These are phyloP conservation scores for Camelus dromedarius DNA, from an alignment of 2,113 vertebrate species.

Conservation along the genomic window DNA sequence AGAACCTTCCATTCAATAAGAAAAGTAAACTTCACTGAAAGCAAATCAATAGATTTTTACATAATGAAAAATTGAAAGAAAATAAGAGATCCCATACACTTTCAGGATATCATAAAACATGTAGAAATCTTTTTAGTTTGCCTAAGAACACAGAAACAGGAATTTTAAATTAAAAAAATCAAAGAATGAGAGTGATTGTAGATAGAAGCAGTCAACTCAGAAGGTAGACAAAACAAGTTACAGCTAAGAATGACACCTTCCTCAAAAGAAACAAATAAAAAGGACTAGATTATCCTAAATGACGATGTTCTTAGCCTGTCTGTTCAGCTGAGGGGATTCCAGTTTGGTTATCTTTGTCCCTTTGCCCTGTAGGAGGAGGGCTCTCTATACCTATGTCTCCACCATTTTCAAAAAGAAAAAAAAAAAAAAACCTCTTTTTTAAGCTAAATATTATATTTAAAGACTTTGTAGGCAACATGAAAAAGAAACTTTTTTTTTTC, in stretches of 20 bases:
- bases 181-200: constrained; percentile 7
- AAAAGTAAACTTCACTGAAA: not conserved
- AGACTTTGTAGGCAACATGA: constrained; percentile 53
- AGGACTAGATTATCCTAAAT: not conserved
- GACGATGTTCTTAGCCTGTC: not conserved
- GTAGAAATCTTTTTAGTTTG: not conserved
- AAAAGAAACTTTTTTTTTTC: constrained; percentile 63
- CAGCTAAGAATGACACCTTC: not conserved
- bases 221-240: constrained; percentile 34
- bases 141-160: not conserved
- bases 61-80: not conserved
- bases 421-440: not conserved
- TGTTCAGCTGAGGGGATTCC: not conserved
- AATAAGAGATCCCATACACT: not conserved
- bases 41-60: not conserved
- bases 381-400: not conserved
- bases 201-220: not conserved
- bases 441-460: constrained; percentile 14
- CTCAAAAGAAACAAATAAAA: constrained; percentile 37
- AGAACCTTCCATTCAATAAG: not conserved
- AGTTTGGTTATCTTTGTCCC: not conserved
- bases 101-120: not conserved
- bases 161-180: constrained; percentile 45
- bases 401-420: not conserved
- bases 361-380: not conserved